Evolutionary conservation across 37 sponge, comb jelly and placozoan species (phyloP).

Genomic region (Beroe forskalii): DNA sequence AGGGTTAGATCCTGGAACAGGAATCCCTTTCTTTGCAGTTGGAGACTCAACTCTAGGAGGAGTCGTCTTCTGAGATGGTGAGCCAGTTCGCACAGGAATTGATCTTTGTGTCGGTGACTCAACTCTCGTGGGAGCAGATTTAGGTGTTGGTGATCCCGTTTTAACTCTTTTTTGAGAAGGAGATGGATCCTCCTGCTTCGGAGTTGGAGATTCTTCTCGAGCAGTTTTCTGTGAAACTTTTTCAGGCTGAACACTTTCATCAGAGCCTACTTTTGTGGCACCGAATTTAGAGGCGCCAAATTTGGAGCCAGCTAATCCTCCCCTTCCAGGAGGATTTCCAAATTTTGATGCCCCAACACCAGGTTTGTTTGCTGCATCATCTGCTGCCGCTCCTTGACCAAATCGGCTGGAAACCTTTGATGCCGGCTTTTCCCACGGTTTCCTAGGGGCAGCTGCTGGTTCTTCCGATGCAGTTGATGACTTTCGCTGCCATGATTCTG

Average conservation of each 20-base stretch:
- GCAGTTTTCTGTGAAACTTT: neutral
- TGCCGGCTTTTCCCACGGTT: constrained; percentile 23
- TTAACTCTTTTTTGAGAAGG: neutral
- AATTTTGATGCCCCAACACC: neutral
- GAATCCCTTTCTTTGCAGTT: neutral
- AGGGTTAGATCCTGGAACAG: constrained; percentile 34
- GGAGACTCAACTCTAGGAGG: neutral
- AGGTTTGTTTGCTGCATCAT: neutral
- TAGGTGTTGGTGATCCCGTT: neutral
- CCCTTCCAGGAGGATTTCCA: neutral
- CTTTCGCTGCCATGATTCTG: constrained; percentile 50
- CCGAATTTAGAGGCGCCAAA: constrained; percentile 40
- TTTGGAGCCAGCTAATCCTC: neutral
- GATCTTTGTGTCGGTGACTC: neutral
- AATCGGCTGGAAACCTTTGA: constrained; percentile 7
- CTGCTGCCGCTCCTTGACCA: neutral
- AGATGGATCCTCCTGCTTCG: neutral
- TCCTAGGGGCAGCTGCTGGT: neutral
- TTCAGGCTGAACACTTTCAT: neutral
- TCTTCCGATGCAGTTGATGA: neutral
- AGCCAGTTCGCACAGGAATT: neutral
- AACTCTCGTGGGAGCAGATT: neutral
- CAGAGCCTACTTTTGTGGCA: neutral
- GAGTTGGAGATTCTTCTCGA: neutral
- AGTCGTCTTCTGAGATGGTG: neutral